A percentile compares a stretch with the other conserved stretches of the same genome.
Conservation (phyloP, 2,113 vertebrate genomes). For the Leptosomus discolor region DNA sequence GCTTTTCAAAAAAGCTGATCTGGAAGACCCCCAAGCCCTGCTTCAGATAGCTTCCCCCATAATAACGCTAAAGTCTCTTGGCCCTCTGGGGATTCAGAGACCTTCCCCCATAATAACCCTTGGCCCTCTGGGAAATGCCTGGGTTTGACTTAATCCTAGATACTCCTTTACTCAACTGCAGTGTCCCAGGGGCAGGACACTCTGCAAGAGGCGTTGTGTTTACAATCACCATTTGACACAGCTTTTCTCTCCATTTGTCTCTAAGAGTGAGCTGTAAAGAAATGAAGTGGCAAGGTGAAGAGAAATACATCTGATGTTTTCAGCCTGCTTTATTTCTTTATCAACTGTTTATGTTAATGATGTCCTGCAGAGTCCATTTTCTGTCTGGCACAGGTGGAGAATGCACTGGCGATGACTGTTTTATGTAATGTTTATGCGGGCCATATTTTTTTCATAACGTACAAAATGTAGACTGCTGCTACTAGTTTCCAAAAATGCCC, state of each 20-base stretch:
- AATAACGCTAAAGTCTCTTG: no score
- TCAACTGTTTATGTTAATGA: background rate
- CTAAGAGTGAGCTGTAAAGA: background rate
- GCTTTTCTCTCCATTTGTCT: background rate
- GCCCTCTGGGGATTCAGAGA: no score
- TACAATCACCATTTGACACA: background rate
- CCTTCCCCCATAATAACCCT: no score
- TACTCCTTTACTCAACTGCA: background rate
- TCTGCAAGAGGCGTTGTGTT: background rate
- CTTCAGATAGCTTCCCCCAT: background rate
- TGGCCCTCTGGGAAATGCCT: background rate
- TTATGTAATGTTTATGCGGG: background rate
- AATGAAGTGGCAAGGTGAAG: background rate
- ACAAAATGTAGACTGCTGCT: background rate
- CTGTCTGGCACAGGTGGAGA: background rate
- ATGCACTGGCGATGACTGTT: background rate
- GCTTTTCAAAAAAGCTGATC: background rate
- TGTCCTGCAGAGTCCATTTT: background rate
- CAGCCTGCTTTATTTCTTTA: background rate
- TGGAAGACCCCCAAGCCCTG: background rate
- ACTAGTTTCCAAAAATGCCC: background rate
- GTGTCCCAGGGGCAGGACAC: background rate
- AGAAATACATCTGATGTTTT: background rate
- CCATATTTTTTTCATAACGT: background rate
- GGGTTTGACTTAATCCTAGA: background rate